phyloP scores from a whole-genome alignment of 2,797 vertebrate species.

The Tangara arthus region DNA sequence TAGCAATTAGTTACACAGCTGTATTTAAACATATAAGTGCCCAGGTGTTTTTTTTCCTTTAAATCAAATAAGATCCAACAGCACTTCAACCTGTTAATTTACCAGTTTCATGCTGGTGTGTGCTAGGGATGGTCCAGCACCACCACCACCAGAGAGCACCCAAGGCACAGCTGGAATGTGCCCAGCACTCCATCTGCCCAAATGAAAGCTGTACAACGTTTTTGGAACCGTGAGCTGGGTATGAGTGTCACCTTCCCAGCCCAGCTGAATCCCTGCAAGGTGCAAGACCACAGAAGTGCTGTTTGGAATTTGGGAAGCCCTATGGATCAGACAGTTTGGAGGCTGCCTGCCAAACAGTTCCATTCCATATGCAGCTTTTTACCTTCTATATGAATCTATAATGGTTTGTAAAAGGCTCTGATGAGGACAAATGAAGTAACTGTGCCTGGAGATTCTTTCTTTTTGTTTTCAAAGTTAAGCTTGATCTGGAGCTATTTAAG shows the following conservation, averaged over 20 bases:
- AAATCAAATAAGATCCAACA: not conserved
- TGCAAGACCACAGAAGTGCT: not conserved
- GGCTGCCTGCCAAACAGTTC: not conserved
- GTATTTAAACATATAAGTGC: rapidly evolving
- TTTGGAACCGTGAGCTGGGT: not conserved
- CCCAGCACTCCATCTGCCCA: not conserved
- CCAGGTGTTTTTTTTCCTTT: not conserved
- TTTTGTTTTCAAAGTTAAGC: not conserved
- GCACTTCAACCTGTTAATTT: not conserved
- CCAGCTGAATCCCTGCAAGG: not conserved
- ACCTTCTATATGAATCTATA: not conserved
- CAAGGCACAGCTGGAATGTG: not conserved
- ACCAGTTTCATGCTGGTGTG: not conserved
- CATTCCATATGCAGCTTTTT: not conserved
- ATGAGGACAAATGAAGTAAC: not conserved
- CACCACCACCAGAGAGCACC: not conserved
- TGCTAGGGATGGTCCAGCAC: not conserved
- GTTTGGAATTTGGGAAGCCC: not conserved
- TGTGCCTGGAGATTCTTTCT: not conserved
- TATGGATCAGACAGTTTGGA: not conserved
- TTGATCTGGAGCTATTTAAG: not conserved
- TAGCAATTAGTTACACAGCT: not conserved
- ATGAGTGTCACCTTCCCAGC: not conserved
- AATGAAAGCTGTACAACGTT: not conserved
- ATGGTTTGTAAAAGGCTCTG: not conserved